A percentile compares a stretch with the other conserved stretches of the same genome.
Evolutionary conservation across 2,888 invertebrate species (phyloP).

Genomic region (Thecophora atra): DNA sequence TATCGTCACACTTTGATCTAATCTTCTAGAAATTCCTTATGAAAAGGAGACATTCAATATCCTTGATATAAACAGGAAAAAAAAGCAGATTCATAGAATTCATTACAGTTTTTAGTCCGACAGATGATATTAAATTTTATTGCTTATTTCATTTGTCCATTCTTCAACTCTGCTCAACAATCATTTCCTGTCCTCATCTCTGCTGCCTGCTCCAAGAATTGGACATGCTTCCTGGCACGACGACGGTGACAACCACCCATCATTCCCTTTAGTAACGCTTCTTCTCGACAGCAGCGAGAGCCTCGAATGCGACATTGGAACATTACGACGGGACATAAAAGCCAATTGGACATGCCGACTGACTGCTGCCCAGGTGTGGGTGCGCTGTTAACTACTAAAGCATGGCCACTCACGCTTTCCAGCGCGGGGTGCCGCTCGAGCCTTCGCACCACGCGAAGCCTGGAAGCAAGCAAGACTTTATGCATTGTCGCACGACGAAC

Average conservation of each 20-base stretch:
- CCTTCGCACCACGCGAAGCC: conserved; percentile 17
- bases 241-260: conserved; percentile 4
- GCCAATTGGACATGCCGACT: conserved; percentile 25
- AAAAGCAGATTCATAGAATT: too few species aligned
- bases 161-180: background rate
- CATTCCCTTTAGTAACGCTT: conserved; percentile 17
- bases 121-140: too few species aligned
- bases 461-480: conserved; percentile 15
- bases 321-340: conserved; percentile 21
- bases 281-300: background rate
- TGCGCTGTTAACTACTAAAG: conserved; percentile 26
- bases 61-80: too few species aligned
- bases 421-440: conserved; percentile 39
- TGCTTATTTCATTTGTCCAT: background rate
- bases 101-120: too few species aligned
- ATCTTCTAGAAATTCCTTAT: too few species aligned
- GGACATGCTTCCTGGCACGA: conserved; percentile 24
- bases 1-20: too few species aligned
- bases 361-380: conserved; percentile 30
- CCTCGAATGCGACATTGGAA: conserved; percentile 8
- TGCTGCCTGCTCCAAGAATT: background rate
- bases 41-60: too few species aligned
- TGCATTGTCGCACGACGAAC: background rate
- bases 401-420: conserved; percentile 1
- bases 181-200: background rate